phyloP scores from a whole-genome alignment of 2,888 invertebrate genomes.

The Phyllotreta cruciferae region DNA sequence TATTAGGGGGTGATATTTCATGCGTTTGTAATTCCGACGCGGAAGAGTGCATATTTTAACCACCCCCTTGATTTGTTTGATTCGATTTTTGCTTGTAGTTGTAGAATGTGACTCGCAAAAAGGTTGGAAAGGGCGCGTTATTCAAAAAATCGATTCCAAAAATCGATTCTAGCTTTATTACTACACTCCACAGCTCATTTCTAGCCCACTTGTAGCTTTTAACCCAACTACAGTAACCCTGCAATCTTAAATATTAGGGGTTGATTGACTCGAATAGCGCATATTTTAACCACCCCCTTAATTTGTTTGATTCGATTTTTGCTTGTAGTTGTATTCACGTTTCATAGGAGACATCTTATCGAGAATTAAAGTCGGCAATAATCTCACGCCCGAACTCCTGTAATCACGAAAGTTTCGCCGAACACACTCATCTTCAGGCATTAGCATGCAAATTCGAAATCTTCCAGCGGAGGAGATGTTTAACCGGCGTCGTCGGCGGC shows the following conservation, averaged over 20 bases:
- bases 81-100: conserved; percentile 3
- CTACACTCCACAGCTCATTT: no score
- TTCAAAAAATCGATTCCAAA: no score
- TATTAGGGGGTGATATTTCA: conserved; percentile 28
- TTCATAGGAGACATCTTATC: no score
- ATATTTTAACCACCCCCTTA: conserved; percentile 18
- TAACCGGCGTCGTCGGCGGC: conserved; percentile 8
- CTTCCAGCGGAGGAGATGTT: conserved; percentile 31
- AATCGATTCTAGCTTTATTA: not conserved
- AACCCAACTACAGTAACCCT: no score
- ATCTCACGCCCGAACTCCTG: conserved; percentile 29
- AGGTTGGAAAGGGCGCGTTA: no score
- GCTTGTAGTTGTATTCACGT: no score
- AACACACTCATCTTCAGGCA: conserved; percentile 30
- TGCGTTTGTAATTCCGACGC: conserved; percentile 16
- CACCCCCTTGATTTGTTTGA: no score
- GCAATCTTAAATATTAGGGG: conserved; percentile 29
- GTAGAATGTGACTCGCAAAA: no score
- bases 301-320: conserved; percentile 10
- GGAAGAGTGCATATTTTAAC: conserved; percentile 10
- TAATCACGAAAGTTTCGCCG: conserved; percentile 27
- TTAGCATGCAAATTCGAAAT: conserved; percentile 33
- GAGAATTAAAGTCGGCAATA: not conserved
- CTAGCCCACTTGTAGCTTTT: no score
- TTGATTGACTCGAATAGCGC: conserved; percentile 3